Evolutionary conservation across 2,888 invertebrate species (phyloP).

Genomic region (Taphrorychus bicolor): DNA sequence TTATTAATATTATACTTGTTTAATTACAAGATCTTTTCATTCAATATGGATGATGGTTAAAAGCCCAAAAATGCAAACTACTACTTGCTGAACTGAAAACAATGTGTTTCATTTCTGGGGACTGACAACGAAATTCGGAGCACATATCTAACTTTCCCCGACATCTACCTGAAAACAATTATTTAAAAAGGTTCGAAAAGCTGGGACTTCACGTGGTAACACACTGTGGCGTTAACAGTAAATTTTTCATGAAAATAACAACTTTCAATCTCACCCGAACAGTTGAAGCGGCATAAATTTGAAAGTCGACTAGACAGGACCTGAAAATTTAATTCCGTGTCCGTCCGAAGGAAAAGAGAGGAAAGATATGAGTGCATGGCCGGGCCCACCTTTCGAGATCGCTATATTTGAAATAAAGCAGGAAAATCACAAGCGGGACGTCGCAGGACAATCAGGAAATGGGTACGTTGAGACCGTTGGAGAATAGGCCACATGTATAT

Average conservation of each 20-base stretch:
- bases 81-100: too few relatives aligned
- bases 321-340: slow-evolving; percentile 40
- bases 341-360: slow-evolving; percentile 32
- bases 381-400: slow-evolving; percentile 22
- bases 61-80: too few relatives aligned
- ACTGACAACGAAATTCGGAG: too few relatives aligned
- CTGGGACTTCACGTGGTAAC: background rate
- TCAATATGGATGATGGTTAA: too few relatives aligned
- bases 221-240: background rate
- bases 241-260: background rate
- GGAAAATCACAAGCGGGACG: slow-evolving; percentile 47
- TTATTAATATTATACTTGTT: too few relatives aligned
- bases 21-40: too few relatives aligned
- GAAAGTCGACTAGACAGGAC: slow-evolving; percentile 38
- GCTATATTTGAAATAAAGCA: slow-evolving; percentile 42
- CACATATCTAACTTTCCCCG: too few relatives aligned
- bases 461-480: slow-evolving; percentile 47
- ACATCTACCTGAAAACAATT: too few relatives aligned
- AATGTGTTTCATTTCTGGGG: too few relatives aligned
- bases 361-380: slow-evolving; percentile 36
- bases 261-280: background rate
- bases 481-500: slow-evolving; percentile 51
- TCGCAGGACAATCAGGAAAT: slow-evolving; percentile 48
- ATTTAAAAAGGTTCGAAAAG: background rate
- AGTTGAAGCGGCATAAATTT: slow-evolving; percentile 31